Base-by-base conservation (phyloP, 2,888 invertebrate species). In the Pseudococcus viburni region DNA sequence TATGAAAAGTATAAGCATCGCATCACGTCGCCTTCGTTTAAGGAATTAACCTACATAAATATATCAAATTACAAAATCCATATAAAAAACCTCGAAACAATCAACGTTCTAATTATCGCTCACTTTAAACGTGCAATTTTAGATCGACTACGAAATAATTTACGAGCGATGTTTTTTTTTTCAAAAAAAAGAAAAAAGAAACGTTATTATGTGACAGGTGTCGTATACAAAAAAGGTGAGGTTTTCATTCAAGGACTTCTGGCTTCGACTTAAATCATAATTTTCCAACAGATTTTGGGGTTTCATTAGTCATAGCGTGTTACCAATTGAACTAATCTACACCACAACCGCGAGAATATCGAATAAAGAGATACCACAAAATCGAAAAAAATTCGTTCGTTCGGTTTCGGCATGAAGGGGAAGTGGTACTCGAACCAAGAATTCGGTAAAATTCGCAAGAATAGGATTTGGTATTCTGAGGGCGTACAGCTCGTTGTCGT, bases 171-270 rank as follows among this genome's bases (percentile, higher is more conserved):
- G 77, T 1, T 77, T 51, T 51, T 51, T 51, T 51, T 17, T 17
- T 51, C 17, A 7, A 51, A 51, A 51, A 51, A 12, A 12, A 51
- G 12, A 51, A 51, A 51, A 51, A 64, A 6, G 19, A 19, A 64
- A 64, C 64, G 39, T 77, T 77, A 77, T 77, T 39, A 33, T 39
- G 77, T 77, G 77, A 77, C 77, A 77, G 77, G 33, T 39, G 77
- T 77, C 77, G 15, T 77, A 77, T 17, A 33, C 26, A 33, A 17
- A 77, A 77, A 64, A 22, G 64, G 64, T 64, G 22, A 26, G 17
- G 77, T 77, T 77, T 77, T 15, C 77, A 39, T 77, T 77, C 77
- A 77, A 77, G 77, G 77, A 39, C 39, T 77, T 77, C 77, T 39
- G 77, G 77, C 77, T 77, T 26, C 64, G 22, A 39, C 39, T 77